Conservation (phyloP, 2,888 invertebrate genomes). For the Nephrotoma guestfalica region DNA sequence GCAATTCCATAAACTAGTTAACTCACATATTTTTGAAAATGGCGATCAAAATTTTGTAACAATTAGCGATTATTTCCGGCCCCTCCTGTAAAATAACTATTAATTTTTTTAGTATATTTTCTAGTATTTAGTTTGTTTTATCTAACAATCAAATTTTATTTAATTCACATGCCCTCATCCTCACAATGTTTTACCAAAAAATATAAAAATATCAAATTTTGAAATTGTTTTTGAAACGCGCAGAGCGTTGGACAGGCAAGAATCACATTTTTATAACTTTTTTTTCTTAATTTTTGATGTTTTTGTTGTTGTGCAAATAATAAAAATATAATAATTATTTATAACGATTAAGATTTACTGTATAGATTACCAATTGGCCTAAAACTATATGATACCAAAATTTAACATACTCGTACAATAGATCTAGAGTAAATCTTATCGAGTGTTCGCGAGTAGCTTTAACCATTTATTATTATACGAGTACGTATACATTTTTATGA, state of each 20-base stretch:
- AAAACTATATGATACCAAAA: background rate
- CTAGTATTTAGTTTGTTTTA: background rate
- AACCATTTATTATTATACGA: background rate
- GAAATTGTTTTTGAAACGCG: background rate
- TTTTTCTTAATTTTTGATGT: slow-evolving; percentile 16
- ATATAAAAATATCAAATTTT: background rate
- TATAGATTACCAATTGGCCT: background rate
- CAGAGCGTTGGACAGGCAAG: slow-evolving; percentile 14
- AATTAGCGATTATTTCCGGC: background rate
- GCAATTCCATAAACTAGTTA: background rate
- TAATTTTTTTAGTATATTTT: background rate
- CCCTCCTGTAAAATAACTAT: background rate
- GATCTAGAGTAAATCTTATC: background rate
- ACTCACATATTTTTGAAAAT: background rate
- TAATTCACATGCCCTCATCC: slow-evolving; percentile 2
- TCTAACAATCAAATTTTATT: background rate
- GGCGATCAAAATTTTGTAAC: background rate
- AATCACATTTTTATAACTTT: slow-evolving; percentile 13
- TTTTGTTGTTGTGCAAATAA: slow-evolving; percentile 5
- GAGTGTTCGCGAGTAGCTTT: background rate
- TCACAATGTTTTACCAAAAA: slow-evolving; percentile 3
- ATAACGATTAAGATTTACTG: background rate
- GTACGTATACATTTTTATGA: background rate
- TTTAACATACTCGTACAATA: background rate
- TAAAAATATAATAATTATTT: background rate